Conservation (phyloP, 2,113 vertebrate species). For the Hypomesus transpacificus region DNA sequence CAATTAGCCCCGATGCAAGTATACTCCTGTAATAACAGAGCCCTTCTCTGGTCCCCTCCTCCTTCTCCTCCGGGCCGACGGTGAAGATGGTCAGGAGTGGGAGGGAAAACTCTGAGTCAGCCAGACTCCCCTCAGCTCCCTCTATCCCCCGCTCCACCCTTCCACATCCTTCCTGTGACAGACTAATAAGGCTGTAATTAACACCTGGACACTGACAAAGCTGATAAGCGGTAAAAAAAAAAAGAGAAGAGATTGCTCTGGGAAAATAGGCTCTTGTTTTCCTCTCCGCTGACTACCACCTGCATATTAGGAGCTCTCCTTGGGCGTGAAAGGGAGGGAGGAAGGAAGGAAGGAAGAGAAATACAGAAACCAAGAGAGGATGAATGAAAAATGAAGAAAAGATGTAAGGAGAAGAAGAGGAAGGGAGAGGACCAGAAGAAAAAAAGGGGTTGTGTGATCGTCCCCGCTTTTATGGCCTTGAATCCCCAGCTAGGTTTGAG, state of each 20-base stretch:
- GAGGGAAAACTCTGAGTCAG: slow-evolving; percentile 57
- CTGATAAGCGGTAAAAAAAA: slow-evolving; percentile 31
- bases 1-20: too few species aligned
- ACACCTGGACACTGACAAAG: slow-evolving; percentile 48
- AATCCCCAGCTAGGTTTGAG: too few species aligned
- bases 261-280: slow-evolving; percentile 49
- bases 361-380: not conserved
- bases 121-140: slow-evolving; percentile 48
- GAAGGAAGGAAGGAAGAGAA: slow-evolving; percentile 1
- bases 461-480: too few species aligned
- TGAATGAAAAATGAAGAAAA: not conserved
- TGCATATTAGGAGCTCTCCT: slow-evolving; percentile 37
- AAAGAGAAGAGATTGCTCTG: slow-evolving; percentile 44
- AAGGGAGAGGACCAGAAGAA: not conserved
- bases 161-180: slow-evolving; percentile 30
- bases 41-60: too few species aligned
- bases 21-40: too few species aligned
- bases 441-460: not conserved
- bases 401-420: not conserved
- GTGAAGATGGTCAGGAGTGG: slow-evolving; percentile 57
- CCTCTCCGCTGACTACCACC: slow-evolving; percentile 33
- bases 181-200: slow-evolving; percentile 61
- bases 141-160: slow-evolving; percentile 20
- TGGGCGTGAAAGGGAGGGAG: slow-evolving; percentile 30
- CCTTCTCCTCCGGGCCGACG: slow-evolving; percentile 29